Evolutionary conservation across 1,140 invertebrate genomes (phyloP).

Genomic region (Choristoneura fumiferana): DNA sequence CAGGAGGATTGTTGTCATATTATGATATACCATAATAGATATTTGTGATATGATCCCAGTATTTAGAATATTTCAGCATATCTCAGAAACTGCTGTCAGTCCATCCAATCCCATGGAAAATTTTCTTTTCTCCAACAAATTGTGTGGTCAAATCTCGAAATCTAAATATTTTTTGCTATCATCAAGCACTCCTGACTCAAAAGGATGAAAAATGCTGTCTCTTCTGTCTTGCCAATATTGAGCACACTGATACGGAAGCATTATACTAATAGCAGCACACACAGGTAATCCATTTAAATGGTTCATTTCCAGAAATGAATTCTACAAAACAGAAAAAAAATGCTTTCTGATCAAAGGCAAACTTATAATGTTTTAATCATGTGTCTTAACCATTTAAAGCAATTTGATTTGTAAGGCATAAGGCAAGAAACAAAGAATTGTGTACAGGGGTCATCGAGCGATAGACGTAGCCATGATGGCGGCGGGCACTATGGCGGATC

Average conservation of each 20-base stretch:
- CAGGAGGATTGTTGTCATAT: conserved; percentile 6
- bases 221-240: neutral
- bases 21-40: neutral
- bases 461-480: conserved; percentile 76
- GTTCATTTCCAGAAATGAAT: conserved; percentile 1
- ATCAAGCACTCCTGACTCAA: conserved; percentile 6
- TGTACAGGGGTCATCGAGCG: conserved; percentile 76
- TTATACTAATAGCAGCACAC: conserved; percentile 4
- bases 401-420: conserved; percentile 40
- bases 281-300: conserved; percentile 5
- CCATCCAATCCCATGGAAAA: neutral
- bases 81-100: conserved; percentile 3
- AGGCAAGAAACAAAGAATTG: conserved; percentile 65
- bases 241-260: neutral
- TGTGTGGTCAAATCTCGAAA: conserved; percentile 9
- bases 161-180: neutral
- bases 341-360: neutral
- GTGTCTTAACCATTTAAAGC: conserved; percentile 31
- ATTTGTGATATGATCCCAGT: conserved; percentile 1
- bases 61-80: conserved; percentile 13
- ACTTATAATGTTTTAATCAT: conserved; percentile 5
- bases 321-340: neutral
- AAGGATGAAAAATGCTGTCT: conserved; percentile 4
- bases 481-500: conserved; percentile 73
- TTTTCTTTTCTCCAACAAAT: neutral